Base-by-base conservation (phyloP, 2,888 invertebrate genomes). In the Ichneumoninae sp. region DNA sequence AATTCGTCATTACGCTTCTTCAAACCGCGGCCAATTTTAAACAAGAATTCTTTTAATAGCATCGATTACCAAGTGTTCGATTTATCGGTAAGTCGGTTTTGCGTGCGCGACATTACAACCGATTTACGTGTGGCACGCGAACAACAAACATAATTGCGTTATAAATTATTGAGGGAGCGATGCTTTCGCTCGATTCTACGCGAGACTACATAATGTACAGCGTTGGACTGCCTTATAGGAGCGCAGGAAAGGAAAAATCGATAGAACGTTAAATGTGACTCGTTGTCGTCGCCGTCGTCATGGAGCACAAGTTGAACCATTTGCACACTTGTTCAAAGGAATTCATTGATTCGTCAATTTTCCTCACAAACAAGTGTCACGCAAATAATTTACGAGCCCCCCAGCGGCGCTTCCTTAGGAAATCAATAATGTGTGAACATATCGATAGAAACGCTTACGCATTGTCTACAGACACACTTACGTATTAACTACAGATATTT, bases 101-200 rank as follows among this genome's bases (percentile, higher is more conserved):
- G 19, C 30, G 36, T 71, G 8, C n/a, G 1, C 54, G 52, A 66
- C 19, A 40, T 40, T 19, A 19, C 3, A 22, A 22, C 16, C 3
- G 13, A 69, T 13, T 13, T n/a, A 16, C 7, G 5, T 7, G 44
- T 1, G 69, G 52, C 54, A 54, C 54, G 77, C 54, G 68, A 68
- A 40, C n/a, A 33, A 68, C 44, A 52, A 52, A 79, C 60, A 22
- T 70, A 78, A 57, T 69, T 82, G 70, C 54, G 71, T 76, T 65
- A 65, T 83, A 78, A 83, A 83, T 83, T 68, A 83, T 78, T 60
- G 73, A 77, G 40, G 66, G 36, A 19, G 26, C 30, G 50, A 36
- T 54, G n/a, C 54, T 75, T 70, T 71, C 73, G 83, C 79, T 83
- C 83, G 83, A 79, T 79, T 83, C 22, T 30, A 68, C 69, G 36